Evolutionary conservation across 2,113 vertebrate species (phyloP).

Genomic region (Zingel zingel): DNA sequence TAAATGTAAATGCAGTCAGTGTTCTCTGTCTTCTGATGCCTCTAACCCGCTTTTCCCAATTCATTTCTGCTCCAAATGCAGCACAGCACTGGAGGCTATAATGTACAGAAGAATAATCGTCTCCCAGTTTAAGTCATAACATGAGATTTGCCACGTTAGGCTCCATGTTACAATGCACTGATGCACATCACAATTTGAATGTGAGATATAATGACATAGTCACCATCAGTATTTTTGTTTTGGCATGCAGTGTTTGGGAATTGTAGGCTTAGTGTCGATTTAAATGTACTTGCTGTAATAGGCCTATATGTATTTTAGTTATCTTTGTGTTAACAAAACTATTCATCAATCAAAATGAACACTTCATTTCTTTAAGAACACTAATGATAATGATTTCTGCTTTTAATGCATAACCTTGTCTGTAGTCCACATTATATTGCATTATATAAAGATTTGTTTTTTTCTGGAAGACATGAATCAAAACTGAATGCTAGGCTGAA

Average conservation of each 20-base stretch:
- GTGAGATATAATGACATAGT: background rate
- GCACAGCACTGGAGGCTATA: slow-evolving; percentile 54
- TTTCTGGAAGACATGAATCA: slow-evolving; percentile 61
- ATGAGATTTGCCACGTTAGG: slow-evolving; percentile 2
- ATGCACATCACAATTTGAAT: slow-evolving; percentile 9
- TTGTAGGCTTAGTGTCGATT: background rate
- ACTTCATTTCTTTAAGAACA: background rate
- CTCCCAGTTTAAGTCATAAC: slow-evolving; percentile 20
- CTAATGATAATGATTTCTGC: background rate
- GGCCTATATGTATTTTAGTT: background rate
- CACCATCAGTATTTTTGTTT: background rate
- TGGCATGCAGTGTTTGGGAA: background rate
- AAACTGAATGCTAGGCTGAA: slow-evolving; percentile 67
- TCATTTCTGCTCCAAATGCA: slow-evolving; percentile 71
- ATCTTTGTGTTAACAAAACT: background rate
- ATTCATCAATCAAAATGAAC: background rate
- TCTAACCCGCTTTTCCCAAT: slow-evolving; percentile 52
- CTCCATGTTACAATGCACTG: slow-evolving; percentile 13
- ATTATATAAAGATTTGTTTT: slow-evolving; percentile 39
- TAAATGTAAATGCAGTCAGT: slow-evolving; percentile 61
- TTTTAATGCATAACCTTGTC: slow-evolving; percentile 38
- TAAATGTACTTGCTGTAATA: background rate
- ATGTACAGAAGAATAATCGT: slow-evolving; percentile 35
- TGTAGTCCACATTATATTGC: slow-evolving; percentile 26
- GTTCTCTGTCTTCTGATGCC: slow-evolving; percentile 47